These are phyloP conservation scores for Cranoglanis bouderius DNA, from an alignment of 2,113 vertebrate genomes.

Conservation along the genomic window DNA sequence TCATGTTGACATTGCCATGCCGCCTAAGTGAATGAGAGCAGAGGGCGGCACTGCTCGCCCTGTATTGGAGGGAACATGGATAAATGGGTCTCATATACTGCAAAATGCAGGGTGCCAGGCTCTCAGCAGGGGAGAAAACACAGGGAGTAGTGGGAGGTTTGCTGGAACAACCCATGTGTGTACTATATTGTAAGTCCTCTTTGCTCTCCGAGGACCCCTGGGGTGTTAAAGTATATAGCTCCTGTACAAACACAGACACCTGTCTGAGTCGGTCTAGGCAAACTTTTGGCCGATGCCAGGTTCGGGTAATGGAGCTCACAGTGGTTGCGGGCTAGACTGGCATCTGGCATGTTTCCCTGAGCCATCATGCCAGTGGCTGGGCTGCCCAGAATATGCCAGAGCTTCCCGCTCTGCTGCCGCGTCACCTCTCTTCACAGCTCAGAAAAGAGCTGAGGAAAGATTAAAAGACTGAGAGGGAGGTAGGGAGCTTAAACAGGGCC, in stretches of 20 bases:
- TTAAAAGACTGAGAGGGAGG: constrained; percentile 58
- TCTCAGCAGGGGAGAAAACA: constrained; percentile 39
- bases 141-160: constrained; percentile 30
- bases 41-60: constrained; percentile 36
- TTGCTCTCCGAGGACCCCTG: constrained; percentile 37
- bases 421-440: constrained; percentile 53
- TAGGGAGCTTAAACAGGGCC: constrained; percentile 51
- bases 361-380: constrained; percentile 41
- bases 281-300: constrained; percentile 38
- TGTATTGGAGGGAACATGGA: constrained; percentile 34
- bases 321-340: constrained; percentile 39
- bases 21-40: constrained; percentile 52
- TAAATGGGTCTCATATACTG: constrained; percentile 50
- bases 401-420: constrained; percentile 46
- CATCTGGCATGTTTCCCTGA: constrained; percentile 48
- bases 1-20: constrained; percentile 47
- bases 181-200: constrained; percentile 37
- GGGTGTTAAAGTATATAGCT: constrained; percentile 36
- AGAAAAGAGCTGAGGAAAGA: constrained; percentile 56
- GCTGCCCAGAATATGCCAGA: constrained; percentile 50
- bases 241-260: constrained; percentile 43
- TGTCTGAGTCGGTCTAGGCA: constrained; percentile 42
- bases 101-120: constrained; percentile 32
- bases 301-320: constrained; percentile 45
- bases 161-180: constrained; percentile 35